Base-by-base conservation (phyloP, 2,888 invertebrate genomes). In the Heliconius ismenius region DNA sequence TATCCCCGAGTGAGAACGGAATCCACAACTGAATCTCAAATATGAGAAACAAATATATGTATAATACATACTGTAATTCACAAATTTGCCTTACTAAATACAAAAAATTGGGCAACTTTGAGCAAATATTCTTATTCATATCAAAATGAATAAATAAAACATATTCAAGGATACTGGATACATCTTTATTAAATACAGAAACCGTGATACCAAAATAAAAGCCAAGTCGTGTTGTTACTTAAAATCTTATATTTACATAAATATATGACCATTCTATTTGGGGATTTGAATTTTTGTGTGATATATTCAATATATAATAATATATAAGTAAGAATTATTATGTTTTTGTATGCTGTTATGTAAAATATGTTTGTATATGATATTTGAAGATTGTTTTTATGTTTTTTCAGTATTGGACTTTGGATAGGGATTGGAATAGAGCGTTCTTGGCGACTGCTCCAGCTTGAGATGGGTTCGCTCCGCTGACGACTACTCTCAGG, bases 161-260 rank as follows among this genome's bases (percentile, higher is more conserved):
- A 70, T 54, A n/a, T 49, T 26, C 54, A 28, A 72, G 15, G 39
- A 49, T 70, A 74, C 36, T 83, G 90, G 90, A 91, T 91, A 91
- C 91, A 91, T 90, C 91, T 91, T 92, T 92, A 91, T 90, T 91
- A 73, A 69, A 79, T 78, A 81, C 73, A 81, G 75, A 83, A 83
- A 85, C 82, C 81, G 81, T 81, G 80, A 80, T 73, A 76, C 83
- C 85, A 78, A 85, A 89, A 90, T 88, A 83, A 90, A 90, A 89
- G 90, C 91, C 90, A 82, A 39, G 85, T 89, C 89, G 83, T 87
- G 79, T 74, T 83, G 82, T 87, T 84, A 83, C 75, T 77, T 83
- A 84, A 86, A 89, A 89, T 88, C 84, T 83, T 91, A 90, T 91
- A 91, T 90, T 89, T 89, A 88, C 83, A 87, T 86, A 87, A 82